phyloP scores from a whole-genome alignment of 2,797 vertebrate species.

The Echiichthys vipera region DNA sequence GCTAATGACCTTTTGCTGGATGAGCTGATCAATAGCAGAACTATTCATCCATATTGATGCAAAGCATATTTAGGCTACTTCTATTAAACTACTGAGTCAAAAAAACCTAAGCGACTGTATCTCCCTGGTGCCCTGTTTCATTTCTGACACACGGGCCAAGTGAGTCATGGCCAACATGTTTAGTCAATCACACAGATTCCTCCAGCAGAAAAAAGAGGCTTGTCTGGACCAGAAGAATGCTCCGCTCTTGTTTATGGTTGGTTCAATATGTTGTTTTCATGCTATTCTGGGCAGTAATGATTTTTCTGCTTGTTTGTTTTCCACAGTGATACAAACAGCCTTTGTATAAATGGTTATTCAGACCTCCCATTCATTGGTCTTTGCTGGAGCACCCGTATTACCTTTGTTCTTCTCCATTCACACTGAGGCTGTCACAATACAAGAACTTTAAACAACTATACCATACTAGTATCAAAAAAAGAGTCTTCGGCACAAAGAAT shows the following conservation, averaged over 20 bases:
- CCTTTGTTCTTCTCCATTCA: not conserved
- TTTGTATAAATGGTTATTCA: not conserved
- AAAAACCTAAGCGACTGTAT: not conserved
- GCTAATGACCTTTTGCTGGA: slow-evolving; percentile 18
- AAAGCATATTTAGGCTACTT: not conserved
- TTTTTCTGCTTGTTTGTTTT: slow-evolving; percentile 12
- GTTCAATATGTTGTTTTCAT: slow-evolving; percentile 17
- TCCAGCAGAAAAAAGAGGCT: not conserved
- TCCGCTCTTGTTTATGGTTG: not conserved
- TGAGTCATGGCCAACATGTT: slow-evolving; percentile 20
- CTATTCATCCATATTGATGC: slow-evolving; percentile 23
- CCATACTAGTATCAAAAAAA: too few relatives aligned
- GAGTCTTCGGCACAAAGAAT: too few relatives aligned
- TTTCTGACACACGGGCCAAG: slow-evolving; percentile 11
- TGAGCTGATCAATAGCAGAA: slow-evolving; percentile 27
- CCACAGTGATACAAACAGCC: not conserved
- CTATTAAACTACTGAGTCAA: not conserved
- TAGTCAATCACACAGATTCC: not conserved
- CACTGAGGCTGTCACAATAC: too few relatives aligned
- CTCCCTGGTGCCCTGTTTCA: not conserved
- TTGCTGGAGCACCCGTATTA: not conserved
- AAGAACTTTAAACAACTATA: too few relatives aligned
- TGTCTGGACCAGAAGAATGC: not conserved
- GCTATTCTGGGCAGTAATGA: not conserved
- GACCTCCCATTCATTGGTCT: not conserved